Evolutionary conservation across 1,140 invertebrate genomes (phyloP), one percentile per base, ranked within the genome.

Genomic region (Drosophila pseudoobscura): DNA sequence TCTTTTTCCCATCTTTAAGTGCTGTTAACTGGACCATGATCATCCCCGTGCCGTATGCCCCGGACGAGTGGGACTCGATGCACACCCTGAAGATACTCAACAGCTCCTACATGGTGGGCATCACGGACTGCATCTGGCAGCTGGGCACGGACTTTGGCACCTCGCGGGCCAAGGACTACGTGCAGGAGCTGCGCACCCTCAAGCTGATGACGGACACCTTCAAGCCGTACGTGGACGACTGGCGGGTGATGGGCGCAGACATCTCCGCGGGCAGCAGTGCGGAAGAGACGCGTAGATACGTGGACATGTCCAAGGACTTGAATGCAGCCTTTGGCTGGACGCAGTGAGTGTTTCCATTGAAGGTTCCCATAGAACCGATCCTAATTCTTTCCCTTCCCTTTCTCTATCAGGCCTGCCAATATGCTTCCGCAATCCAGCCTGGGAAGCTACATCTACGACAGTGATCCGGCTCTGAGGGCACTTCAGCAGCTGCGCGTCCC

Each of bases 1-100:
- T 39, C 5, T 8, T 35, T 4, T 43, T 0, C 15, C 6, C 5
- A 6, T n/a, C 7, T 59, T 1, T 3, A 41, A 87, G 83, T 3
- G 83, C 83, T 22, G 78, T 91, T 2, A 89, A 90, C 47, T 91
- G 90, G 89, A 89, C 89, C 5, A 91, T 91, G 87, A 80, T 91
- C 26, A 77, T 91, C n/a, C 85, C 90, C 3, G 80, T 91, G 26
- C 90, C 89, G 0, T 91, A 91, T 62, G 73, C 71, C 2, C 87
- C 90, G 8, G 78, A 90, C 6, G 71, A 82, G 15, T 91, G 90
- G 90, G 85, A 91, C n/a, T 88, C 90, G 5, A 90, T 91, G 77
- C 74, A 91, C 29, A 77, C 90, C 0, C 66, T 91, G 1, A 90
- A 82, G 55, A 91, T 91, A 22, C 63, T 91, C 3, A 90, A 91